Base-by-base conservation (phyloP, 1,140 invertebrate genomes). In the Samia ricini region DNA sequence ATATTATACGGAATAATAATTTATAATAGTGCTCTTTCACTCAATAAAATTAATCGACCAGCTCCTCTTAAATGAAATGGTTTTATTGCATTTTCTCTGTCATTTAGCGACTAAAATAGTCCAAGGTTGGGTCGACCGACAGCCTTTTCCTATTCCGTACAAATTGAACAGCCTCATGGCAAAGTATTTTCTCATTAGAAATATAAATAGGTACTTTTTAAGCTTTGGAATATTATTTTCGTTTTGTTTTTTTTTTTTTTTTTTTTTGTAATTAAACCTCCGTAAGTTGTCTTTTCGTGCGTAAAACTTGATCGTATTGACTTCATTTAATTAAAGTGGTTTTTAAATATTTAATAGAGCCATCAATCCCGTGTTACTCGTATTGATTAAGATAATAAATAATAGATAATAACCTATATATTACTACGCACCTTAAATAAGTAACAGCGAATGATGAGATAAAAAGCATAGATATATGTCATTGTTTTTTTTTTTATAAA, bases 101-200 rank as follows among this genome's bases (percentile, higher is more conserved):
- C 15, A 42, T 42, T 42, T 42, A 42, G 12, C 15, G 33, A 4
- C 33, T 42, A 59, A 57, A 57, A 61, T 57, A 29, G 57, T 49
- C 21, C 64, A 65, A 56, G 59, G 64, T 65, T 48, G 56, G 42
- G 61, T 63, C 61, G 21, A 29, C 12, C 33, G 12, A 29, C 12
- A 10, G 12, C n/a, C 33, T 42, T 15, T 42, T 42, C 33, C 33
- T 42, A 15, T 42, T 42, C 33, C 33, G 15, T 42, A 15, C 10
- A 42, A 42, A 42, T 42, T 10, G 33, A 42, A 12, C 33, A 15
- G 10, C n/a, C n/a, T 42, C 10, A 15, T 42, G 10, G 1, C 4
- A 42, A 12, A 42, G 15, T 42, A 15, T 42, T 42, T 42, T 42
- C 0, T 42, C 15, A 42, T 42, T 42, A 42, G 10, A 42, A 42